Evolutionary conservation across 2,113 vertebrate genomes (phyloP), one percentile per base, ranked within the genome.

Genomic region (Perca schrenkii): DNA sequence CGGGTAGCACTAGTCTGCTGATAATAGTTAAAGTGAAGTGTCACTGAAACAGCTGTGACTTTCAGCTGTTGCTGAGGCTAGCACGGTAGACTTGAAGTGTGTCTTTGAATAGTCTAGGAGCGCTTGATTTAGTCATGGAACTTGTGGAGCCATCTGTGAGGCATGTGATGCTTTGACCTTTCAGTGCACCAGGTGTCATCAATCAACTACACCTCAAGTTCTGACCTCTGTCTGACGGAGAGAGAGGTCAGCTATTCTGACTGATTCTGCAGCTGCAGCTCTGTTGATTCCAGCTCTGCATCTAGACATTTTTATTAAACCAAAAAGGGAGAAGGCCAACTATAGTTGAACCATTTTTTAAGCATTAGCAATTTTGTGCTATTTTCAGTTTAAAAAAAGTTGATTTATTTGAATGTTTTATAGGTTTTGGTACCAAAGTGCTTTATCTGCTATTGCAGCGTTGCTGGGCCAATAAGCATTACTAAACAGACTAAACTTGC

Each of bases 141-240:
- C 25, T 31, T 25, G 47, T 65, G 77, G 40, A 69, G 84, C 66
- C 64, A 70, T 69, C 70, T 50, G 47, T 52, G 46, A 74, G 73
- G 65, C 64, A 77, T 46, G 58, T 28, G 22, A 8, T 19, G 53
- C 66, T 69, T 69, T 93, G 91, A 94, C 93, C 93, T 91, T 91
- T 93, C 3, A 6, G 69, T 47, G 80, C 46, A 60, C 22, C 72
- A 46, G 74, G 79, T 85, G 85, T 80, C 86, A 58, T 50, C 15
- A 21, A 36, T 75, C 74, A 70, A 13, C 22, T 47, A 72, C 78
- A 71, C 63, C 58, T 79, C 66, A 16, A 67, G 47, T 43, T 56
- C 6, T 72, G 57, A 50, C 77, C 36, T 71, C 69, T 2, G 62
- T n/a, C 21, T 16, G 47, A 21, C 2, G 2, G 25, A 58, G 31